Percentiles rank a stretch among this genome's conserved stretches.
Evolutionary conservation across 1,140 invertebrate species (phyloP).

Genomic region (Microplitis demolitor): DNA sequence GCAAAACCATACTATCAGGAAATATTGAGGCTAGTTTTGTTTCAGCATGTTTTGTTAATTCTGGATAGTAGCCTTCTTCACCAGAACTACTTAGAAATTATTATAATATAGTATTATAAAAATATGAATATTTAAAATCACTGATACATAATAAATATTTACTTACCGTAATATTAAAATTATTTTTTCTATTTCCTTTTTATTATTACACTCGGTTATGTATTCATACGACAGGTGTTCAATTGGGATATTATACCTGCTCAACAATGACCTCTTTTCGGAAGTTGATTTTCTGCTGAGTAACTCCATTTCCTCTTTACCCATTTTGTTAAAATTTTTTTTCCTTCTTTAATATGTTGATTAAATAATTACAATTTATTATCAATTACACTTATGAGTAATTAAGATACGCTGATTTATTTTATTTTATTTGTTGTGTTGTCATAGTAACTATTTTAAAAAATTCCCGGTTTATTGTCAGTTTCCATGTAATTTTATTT

Average conservation of each 20-base stretch:
- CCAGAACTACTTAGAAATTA: slow-evolving; percentile 61
- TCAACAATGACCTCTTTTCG: slow-evolving; percentile 52
- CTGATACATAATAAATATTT: not conserved
- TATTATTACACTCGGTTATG: slow-evolving; percentile 61
- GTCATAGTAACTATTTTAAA: slow-evolving; percentile 31
- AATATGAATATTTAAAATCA: no score
- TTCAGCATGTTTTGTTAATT: slow-evolving; percentile 64
- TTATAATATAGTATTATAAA: not conserved
- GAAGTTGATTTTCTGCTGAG: not conserved
- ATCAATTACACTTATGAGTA: not conserved
- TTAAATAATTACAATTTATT: not conserved
- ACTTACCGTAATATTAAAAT: slow-evolving; percentile 63
- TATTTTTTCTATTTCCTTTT: slow-evolving; percentile 66
- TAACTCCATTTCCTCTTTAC: slow-evolving; percentile 26
- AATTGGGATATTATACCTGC: slow-evolving; percentile 67
- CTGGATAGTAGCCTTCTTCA: slow-evolving; percentile 71
- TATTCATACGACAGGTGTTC: slow-evolving; percentile 67
- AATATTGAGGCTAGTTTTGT: slow-evolving; percentile 61
- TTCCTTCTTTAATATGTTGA: not conserved
- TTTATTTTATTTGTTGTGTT: slow-evolving; percentile 31
- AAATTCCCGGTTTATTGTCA: not conserved
- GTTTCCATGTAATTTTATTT: no score
- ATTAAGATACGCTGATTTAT: not conserved
- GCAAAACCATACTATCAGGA: slow-evolving; percentile 63
- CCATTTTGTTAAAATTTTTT: slow-evolving; percentile 26